Evolutionary conservation across 2,888 invertebrate genomes (phyloP).

Genomic region (Agelastica alni): DNA sequence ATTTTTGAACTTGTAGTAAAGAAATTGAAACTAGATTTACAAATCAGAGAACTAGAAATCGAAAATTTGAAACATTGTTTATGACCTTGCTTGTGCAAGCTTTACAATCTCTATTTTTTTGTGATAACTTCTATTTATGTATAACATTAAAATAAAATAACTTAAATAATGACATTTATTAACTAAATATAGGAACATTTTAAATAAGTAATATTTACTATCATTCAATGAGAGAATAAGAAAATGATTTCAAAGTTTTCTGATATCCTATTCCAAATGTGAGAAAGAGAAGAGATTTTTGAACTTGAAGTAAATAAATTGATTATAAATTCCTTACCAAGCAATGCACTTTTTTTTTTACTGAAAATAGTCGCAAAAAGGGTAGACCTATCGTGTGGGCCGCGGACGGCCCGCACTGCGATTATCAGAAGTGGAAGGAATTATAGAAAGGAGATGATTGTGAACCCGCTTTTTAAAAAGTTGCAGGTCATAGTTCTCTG

Average conservation of each 20-base stretch:
- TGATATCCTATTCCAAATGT: too few relatives aligned
- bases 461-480: too few relatives aligned
- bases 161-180: not conserved
- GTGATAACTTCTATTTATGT: not conserved
- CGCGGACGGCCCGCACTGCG: too few relatives aligned
- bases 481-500: too few relatives aligned
- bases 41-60: not conserved
- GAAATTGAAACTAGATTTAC: not conserved
- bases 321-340: not conserved
- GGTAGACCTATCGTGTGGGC: too few relatives aligned
- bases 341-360: too few relatives aligned
- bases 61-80: not conserved
- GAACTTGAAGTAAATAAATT: not conserved
- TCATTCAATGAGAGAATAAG: too few relatives aligned
- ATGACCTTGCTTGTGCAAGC: not conserved
- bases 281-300: not conserved
- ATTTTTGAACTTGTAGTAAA: not conserved
- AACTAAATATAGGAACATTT: not conserved
- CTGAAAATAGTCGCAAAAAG: too few relatives aligned
- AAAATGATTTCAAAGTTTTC: not conserved
- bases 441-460: too few relatives aligned
- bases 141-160: not conserved
- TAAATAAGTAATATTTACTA: not conserved
- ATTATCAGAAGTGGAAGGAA: too few relatives aligned
- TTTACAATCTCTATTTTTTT: not conserved